Conservation (phyloP, 2,888 invertebrate species). For the Andricus quercusramuli region DNA sequence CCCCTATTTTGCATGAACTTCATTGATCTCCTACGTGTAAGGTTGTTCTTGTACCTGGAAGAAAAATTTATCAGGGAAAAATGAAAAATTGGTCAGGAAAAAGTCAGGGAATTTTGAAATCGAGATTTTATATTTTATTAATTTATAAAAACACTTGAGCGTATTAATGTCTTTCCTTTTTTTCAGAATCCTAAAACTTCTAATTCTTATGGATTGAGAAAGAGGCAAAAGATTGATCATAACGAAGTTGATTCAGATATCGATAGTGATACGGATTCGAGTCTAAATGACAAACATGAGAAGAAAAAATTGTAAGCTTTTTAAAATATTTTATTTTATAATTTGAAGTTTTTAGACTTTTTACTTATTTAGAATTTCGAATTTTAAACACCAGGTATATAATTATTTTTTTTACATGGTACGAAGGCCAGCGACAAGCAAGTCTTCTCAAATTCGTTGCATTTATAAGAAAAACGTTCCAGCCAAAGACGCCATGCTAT, state of each 20-base stretch:
- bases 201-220: slow-evolving; percentile 3
- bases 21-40: too few species aligned
- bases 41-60: too few species aligned
- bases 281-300: neutral
- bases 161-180: neutral
- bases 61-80: too few species aligned
- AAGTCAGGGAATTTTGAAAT: too few species aligned
- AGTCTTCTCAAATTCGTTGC: neutral
- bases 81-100: too few species aligned
- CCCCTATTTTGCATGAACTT: too few species aligned
- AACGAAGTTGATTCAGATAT: neutral
- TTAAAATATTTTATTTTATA: neutral
- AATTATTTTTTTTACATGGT: neutral
- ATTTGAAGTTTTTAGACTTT: neutral
- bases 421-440: neutral
- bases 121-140: neutral
- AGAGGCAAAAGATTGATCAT: neutral
- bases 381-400: neutral
- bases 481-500: neutral
- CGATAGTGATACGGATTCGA: neutral
- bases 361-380: too few species aligned
- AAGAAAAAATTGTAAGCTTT: slow-evolving; percentile 11
- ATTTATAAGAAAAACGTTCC: neutral
- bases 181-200: neutral
- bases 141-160: neutral